A percentile compares a stretch with the other conserved stretches of the same genome.
Evolutionary conservation across 2,888 invertebrate species (phyloP).

Genomic region (Oithona nana): DNA sequence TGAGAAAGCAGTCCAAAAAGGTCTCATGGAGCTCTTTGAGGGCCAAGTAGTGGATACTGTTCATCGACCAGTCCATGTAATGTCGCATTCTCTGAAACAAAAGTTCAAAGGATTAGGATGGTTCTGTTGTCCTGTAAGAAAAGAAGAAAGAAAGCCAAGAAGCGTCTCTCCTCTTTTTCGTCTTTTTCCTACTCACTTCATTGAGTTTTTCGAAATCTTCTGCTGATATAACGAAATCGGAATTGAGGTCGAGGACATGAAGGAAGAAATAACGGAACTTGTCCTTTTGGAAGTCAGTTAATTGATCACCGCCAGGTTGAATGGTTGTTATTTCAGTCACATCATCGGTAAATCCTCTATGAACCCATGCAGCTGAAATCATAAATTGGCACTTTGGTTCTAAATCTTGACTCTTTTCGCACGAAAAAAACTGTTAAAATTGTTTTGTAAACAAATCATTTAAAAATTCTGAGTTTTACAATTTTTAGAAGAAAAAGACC

Average conservation of each 20-base stretch:
- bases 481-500: too few species aligned
- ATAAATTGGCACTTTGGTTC: too few species aligned
- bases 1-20: conserved; percentile 47
- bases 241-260: conserved; percentile 46
- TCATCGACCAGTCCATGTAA: conserved; percentile 54
- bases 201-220: conserved; percentile 11
- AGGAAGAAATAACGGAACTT: conserved; percentile 51
- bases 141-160: neutral
- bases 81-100: conserved; percentile 38
- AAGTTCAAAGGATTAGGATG: too few species aligned
- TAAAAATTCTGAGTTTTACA: neutral
- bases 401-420: too few species aligned
- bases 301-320: conserved; percentile 22
- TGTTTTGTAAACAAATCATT: neutral
- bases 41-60: conserved; percentile 50
- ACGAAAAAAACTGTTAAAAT: too few species aligned
- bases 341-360: conserved; percentile 9
- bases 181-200: neutral
- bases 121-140: too few species aligned
- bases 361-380: conserved; percentile 9
- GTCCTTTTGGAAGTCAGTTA: conserved; percentile 38
- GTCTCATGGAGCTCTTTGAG: conserved; percentile 49
- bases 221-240: conserved; percentile 45
- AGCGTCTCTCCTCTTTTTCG: neutral
- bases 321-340: conserved; percentile 1